phyloP scores from a whole-genome alignment of 2,888 invertebrate genomes.

The Polyploca ridens region DNA sequence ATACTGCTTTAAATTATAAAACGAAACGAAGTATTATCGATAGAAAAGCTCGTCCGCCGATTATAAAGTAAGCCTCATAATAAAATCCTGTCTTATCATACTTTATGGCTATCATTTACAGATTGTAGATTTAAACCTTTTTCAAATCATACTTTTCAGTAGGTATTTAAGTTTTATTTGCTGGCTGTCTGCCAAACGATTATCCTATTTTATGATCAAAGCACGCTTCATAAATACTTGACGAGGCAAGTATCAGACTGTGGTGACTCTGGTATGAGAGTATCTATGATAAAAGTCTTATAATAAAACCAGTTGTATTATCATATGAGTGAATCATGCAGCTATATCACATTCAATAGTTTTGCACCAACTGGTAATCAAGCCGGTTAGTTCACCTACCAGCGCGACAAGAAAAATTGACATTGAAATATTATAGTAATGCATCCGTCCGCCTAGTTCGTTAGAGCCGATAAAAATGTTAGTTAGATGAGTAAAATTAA shows the following conservation, averaged over 20 bases:
- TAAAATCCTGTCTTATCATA: no score
- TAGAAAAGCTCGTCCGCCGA: no score
- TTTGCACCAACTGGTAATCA: neutral
- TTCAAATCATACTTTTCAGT: no score
- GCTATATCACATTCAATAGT: neutral
- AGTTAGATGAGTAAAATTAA: neutral
- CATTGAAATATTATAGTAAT: slow-evolving; percentile 4
- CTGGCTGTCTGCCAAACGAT: no score
- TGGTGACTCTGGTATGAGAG: neutral
- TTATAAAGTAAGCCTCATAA: no score
- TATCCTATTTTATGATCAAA: no score
- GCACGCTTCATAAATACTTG: neutral
- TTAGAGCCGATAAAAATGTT: slow-evolving; percentile 19
- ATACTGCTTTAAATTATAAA: neutral
- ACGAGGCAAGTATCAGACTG: neutral
- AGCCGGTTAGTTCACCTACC: neutral
- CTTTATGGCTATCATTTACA: no score
- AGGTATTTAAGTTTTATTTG: no score
- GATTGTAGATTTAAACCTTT: no score
- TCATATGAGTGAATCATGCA: neutral
- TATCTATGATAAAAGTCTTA: neutral
- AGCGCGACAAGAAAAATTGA: neutral
- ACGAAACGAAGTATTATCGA: no score
- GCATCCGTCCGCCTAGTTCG: neutral
- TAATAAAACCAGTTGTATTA: neutral